These are phyloP conservation scores for Apaloderma vittatum DNA, from an alignment of 2,113 vertebrate species.

Conservation along the genomic window DNA sequence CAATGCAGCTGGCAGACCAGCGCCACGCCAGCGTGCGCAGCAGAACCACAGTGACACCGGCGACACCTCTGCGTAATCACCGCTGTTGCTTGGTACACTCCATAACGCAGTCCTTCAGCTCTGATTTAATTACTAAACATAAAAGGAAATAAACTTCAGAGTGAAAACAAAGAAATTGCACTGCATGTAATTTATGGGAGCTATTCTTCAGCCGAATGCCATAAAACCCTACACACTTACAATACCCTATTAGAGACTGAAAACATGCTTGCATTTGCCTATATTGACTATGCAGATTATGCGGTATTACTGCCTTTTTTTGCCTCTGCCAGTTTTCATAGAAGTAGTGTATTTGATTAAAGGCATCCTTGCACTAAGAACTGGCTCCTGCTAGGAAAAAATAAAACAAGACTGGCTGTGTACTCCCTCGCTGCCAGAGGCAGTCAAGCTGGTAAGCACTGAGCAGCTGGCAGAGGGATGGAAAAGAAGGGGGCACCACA, in stretches of 20 bases:
- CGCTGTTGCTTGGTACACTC: background rate
- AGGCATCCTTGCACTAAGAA: background rate
- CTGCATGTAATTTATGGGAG: background rate
- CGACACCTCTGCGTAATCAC: background rate
- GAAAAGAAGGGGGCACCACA: background rate
- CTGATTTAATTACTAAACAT: slow-evolving; percentile 15
- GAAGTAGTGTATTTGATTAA: background rate
- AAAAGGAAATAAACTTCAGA: slow-evolving; percentile 22
- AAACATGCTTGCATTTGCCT: background rate
- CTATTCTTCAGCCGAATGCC: background rate
- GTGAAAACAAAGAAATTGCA: background rate
- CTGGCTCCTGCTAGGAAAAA: background rate
- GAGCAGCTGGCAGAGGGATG: background rate
- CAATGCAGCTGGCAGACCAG: accelerated
- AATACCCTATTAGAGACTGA: background rate
- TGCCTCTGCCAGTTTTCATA: background rate
- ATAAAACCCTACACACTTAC: background rate
- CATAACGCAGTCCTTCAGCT: background rate
- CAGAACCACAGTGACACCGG: accelerated
- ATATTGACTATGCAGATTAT: background rate
- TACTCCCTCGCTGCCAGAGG: background rate
- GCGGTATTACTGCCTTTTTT: background rate
- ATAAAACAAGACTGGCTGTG: background rate
- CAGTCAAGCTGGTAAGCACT: background rate
- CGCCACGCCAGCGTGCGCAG: accelerated